These are phyloP conservation scores for Anas platyrhynchos DNA, from an alignment of 2,113 vertebrate genomes.

Conservation along the genomic window DNA sequence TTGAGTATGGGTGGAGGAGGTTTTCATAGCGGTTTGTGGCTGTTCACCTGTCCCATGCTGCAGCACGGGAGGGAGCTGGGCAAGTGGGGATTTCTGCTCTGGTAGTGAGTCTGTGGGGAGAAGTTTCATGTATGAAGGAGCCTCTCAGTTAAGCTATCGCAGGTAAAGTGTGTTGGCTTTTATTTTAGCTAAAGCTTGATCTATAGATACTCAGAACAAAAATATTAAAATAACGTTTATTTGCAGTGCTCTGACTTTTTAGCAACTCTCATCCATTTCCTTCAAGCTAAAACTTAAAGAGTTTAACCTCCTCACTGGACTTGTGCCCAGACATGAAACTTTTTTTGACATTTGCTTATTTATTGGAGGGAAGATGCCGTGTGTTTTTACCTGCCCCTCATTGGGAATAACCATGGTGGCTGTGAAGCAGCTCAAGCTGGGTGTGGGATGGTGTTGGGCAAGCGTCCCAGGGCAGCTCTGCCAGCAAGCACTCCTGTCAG, in stretches of 20 bases:
- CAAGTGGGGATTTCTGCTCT: neutral
- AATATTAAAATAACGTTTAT: neutral
- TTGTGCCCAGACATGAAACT: neutral
- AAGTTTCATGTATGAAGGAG: neutral
- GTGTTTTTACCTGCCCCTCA: neutral
- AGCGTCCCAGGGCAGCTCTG: fast-evolving
- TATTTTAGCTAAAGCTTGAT: neutral
- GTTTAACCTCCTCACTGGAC: neutral
- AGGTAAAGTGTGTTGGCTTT: neutral
- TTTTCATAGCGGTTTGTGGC: neutral
- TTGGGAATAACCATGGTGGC: neutral
- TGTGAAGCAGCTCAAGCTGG: neutral
- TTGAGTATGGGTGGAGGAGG: neutral
- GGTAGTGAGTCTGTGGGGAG: neutral
- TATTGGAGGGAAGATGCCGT: fast-evolving
- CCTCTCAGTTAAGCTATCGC: neutral
- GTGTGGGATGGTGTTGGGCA: neutral
- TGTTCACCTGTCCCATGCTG: fast-evolving
- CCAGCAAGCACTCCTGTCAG: neutral
- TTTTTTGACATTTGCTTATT: neutral
- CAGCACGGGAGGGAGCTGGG: fast-evolving
- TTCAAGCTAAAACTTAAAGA: neutral
- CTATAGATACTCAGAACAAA: neutral
- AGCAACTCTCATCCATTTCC: neutral
- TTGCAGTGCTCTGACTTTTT: neutral